Evolutionary conservation across 2,888 invertebrate genomes (phyloP).

Genomic region (Agrypnus murinus): DNA sequence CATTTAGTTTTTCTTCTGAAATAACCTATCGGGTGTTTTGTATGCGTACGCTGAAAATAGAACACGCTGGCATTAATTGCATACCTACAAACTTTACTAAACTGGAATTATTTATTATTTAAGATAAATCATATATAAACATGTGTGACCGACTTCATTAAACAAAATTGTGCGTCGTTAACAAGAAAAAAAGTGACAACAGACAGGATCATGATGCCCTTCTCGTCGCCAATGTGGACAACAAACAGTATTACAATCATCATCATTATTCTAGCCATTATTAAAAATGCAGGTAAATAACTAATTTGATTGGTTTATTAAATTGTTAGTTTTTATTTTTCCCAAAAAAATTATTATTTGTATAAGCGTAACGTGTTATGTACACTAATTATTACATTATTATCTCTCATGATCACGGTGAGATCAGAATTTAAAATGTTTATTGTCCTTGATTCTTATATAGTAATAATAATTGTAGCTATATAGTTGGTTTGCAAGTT

Average conservation of each 20-base stretch:
- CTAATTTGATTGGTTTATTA: constrained; percentile 7
- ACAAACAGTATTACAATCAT: constrained; percentile 5
- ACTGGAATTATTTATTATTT: constrained; percentile 15
- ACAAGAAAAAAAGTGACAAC: neutral
- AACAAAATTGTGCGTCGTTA: neutral
- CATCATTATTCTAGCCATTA: constrained; percentile 29
- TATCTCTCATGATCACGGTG: constrained; percentile 17
- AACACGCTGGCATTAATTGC: constrained; percentile 38
- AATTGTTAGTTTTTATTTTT: neutral
- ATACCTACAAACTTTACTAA: constrained; percentile 3
- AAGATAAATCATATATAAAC: constrained; percentile 29
- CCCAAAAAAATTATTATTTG: neutral
- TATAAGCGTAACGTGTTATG: neutral
- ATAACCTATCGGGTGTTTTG: too few relatives aligned
- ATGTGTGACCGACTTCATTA: constrained; percentile 29
- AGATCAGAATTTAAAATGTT: constrained; percentile 28
- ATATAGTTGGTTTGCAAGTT: neutral
- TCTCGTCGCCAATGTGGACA: neutral
- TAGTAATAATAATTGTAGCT: constrained; percentile 7
- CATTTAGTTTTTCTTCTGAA: too few relatives aligned
- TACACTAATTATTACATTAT: constrained; percentile 9
- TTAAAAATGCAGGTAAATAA: constrained; percentile 35
- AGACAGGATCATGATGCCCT: constrained; percentile 12
- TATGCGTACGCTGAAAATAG: constrained; percentile 18
- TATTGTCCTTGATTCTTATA: constrained; percentile 36